phyloP scores from a whole-genome alignment of 2,888 invertebrate species.

The Lacanobia wlatinum region DNA sequence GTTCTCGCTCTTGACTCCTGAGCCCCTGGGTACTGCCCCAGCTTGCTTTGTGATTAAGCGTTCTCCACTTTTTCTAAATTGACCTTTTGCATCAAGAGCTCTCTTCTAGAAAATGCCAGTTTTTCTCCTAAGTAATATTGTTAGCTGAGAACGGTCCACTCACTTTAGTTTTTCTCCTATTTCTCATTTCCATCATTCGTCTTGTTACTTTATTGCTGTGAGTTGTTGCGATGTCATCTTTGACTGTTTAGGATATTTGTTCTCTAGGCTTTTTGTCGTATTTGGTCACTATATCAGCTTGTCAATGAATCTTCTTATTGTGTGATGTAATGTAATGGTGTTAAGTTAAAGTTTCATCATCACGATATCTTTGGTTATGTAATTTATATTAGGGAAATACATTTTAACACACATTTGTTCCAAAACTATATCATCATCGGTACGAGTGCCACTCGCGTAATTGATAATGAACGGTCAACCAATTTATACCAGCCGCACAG shows the following conservation, averaged over 20 bases:
- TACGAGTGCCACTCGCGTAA: background rate
- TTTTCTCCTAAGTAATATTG: constrained; percentile 57
- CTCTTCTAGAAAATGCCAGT: constrained; percentile 48
- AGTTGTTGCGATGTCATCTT: constrained; percentile 40
- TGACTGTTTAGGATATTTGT: constrained; percentile 11
- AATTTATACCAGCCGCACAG: constrained; percentile 9
- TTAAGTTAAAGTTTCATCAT: background rate
- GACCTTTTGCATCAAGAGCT: constrained; percentile 53
- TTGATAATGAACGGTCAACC: constrained; percentile 22
- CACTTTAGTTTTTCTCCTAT: constrained; percentile 47
- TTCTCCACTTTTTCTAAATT: constrained; percentile 56
- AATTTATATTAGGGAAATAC: background rate
- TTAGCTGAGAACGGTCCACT: constrained; percentile 48
- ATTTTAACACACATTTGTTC: constrained; percentile 9
- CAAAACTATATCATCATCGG: background rate
- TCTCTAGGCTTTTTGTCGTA: background rate
- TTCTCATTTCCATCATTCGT: constrained; percentile 47
- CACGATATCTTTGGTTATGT: background rate
- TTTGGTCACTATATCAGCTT: background rate
- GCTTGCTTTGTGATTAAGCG: constrained; percentile 56
- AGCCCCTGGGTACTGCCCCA: background rate
- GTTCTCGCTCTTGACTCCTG: background rate
- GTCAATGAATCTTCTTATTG: background rate
- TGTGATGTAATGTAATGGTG: background rate
- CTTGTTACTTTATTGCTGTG: constrained; percentile 35